These are phyloP conservation scores for Stichopus horrens DNA, from an alignment of 53 echinoderm and acorn worm species.

Conservation along the genomic window DNA sequence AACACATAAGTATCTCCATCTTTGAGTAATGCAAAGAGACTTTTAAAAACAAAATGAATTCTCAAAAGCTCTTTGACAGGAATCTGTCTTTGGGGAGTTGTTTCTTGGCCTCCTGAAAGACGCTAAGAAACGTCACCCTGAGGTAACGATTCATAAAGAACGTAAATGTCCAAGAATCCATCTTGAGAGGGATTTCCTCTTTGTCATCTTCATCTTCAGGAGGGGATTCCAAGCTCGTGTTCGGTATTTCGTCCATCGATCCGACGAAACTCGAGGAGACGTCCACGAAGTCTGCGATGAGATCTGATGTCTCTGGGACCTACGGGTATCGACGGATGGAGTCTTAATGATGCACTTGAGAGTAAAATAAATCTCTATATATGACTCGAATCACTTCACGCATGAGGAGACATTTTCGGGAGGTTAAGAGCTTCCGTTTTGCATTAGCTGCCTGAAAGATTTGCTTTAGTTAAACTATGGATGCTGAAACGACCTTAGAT, in stretches of 20 bases:
- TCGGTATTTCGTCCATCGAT: constrained; percentile 8
- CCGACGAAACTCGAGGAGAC: constrained; percentile 33
- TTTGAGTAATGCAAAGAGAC: too few species aligned
- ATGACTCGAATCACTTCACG: not conserved
- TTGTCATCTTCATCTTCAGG: not conserved
- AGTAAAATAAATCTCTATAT: not conserved
- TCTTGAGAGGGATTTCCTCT: not conserved
- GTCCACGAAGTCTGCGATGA: constrained; percentile 38
- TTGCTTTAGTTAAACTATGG: not conserved
- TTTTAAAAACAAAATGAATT: not conserved
- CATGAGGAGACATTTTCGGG: not conserved
- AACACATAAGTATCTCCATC: too few species aligned
- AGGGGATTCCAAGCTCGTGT: not conserved
- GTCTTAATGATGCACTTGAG: not conserved
- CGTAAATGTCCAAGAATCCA: constrained; percentile 6
- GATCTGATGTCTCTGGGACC: constrained; percentile 39
- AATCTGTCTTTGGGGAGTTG: not conserved
- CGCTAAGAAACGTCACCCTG: not conserved
- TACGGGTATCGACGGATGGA: not conserved
- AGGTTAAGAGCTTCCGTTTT: not conserved
- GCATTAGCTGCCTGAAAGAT: not conserved
- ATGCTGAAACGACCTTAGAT: too few species aligned
- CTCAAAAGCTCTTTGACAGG: not conserved
- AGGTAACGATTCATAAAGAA: constrained; percentile 9
- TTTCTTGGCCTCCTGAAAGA: constrained; percentile 18